Evolutionary conservation across 1,140 invertebrate genomes (phyloP).

Genomic region (Rhopalosiphum maidis): DNA sequence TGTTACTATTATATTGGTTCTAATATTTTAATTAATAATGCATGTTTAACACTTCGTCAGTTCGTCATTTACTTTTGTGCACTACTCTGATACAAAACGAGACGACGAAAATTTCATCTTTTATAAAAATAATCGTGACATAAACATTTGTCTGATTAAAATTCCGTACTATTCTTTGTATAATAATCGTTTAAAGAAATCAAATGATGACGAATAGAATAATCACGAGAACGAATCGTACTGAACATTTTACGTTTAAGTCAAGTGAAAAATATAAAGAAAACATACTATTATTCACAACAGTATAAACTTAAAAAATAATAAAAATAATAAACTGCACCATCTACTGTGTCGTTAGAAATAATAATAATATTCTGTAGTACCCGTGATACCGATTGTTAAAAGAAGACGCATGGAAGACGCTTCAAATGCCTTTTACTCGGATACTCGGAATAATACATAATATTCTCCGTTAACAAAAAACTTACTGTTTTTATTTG

Average conservation of each 20-base stretch:
- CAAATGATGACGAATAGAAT: background rate
- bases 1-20: background rate
- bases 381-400: background rate
- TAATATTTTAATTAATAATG: background rate
- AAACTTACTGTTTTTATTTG: background rate
- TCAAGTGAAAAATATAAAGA: background rate
- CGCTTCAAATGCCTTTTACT: background rate
- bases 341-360: background rate
- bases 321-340: background rate
- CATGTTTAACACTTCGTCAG: background rate
- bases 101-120: background rate
- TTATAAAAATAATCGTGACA: background rate
- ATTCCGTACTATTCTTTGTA: background rate
- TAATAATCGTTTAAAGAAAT: slow-evolving; percentile 3
- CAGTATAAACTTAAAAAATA: background rate
- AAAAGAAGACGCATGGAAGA: background rate
- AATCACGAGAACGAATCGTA: background rate
- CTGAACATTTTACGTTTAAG: background rate
- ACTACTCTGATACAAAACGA: background rate
- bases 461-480: too few relatives aligned
- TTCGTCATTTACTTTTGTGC: background rate
- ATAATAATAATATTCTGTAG: background rate
- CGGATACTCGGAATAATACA: too few relatives aligned
- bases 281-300: background rate
- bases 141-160: background rate